Evolutionary conservation across 2,888 invertebrate species (phyloP), one percentile per base, ranked within the genome.

Genomic region (Saturnia pavonia): DNA sequence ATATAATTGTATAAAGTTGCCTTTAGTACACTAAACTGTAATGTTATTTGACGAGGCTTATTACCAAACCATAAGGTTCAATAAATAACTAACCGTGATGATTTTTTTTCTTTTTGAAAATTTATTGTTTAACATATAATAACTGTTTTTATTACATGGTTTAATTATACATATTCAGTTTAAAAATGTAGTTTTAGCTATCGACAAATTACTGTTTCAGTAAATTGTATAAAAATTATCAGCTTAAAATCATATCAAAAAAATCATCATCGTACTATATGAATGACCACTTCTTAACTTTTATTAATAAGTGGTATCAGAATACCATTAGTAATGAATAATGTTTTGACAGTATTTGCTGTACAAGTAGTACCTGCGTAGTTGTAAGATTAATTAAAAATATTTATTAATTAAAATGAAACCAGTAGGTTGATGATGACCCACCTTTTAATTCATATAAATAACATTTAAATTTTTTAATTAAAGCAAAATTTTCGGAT

Each of bases 291-390:
- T 57, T 57, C 25, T 57, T 57, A 63, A 63, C 7, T 63, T 14
- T 63, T 63, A 19, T 63, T 72, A 73, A 75, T 60, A 54, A 68
- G 70, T 72, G 78, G 70, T 73, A 79, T 80, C 73, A 81, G 80
- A 69, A 75, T 73, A 75, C 78, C 70, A 71, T 45, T n/a, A 70
- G 57, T 66, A 70, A 77, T 77, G 75, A 77, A 9, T 77, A 76
- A 78, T 76, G 74, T 78, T 79, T 78, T 78, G 84, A 88, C 91
- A 94, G 92, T 94, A 94, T 94, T 93, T 83, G 80, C 85, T 91
- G 90, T 91, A 89, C 85, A 88, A n/a, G 92, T 40, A 40, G 65
- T 92, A 92, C 93, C 92, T 93, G 93, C 91, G 90, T 93, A 93
- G 92, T 91, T 90, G 78, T 92, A 93, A 92, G 91, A 78, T 83